Conservation (phyloP, 2,113 vertebrate genomes). For the Zosterops japonicus region DNA sequence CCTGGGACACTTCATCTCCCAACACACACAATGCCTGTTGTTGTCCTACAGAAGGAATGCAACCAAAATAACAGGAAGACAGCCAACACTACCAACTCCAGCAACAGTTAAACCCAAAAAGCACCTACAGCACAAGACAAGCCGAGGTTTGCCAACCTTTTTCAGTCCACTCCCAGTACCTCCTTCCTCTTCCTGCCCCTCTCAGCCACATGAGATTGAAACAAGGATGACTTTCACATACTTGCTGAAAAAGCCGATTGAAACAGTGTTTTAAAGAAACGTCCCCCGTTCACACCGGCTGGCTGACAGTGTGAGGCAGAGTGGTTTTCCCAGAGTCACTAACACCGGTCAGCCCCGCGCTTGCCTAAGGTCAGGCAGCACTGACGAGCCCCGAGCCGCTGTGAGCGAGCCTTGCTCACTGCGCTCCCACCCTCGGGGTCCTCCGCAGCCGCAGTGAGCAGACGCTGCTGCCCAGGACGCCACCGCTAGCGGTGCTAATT, state of each 20-base stretch:
- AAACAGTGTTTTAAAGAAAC: background rate
- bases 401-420: background rate
- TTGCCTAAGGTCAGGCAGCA: background rate
- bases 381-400: background rate
- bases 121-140: background rate
- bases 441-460: background rate
- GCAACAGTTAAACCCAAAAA: background rate
- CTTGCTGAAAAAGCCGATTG: background rate
- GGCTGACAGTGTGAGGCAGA: background rate
- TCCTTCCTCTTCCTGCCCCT: background rate
- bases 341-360: background rate
- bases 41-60: background rate
- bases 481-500: background rate
- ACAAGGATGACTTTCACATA: fast-evolving
- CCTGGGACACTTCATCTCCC: background rate
- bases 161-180: background rate
- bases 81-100: background rate
- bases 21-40: background rate
- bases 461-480: background rate
- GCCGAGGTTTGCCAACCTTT: background rate
- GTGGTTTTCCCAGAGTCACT: background rate
- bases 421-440: background rate
- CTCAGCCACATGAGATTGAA: background rate
- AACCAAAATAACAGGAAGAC: background rate
- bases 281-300: background rate